Evolutionary conservation across 1,140 invertebrate species (phyloP), one percentile per base, ranked within the genome.

Genomic region (Bombus polaris): DNA sequence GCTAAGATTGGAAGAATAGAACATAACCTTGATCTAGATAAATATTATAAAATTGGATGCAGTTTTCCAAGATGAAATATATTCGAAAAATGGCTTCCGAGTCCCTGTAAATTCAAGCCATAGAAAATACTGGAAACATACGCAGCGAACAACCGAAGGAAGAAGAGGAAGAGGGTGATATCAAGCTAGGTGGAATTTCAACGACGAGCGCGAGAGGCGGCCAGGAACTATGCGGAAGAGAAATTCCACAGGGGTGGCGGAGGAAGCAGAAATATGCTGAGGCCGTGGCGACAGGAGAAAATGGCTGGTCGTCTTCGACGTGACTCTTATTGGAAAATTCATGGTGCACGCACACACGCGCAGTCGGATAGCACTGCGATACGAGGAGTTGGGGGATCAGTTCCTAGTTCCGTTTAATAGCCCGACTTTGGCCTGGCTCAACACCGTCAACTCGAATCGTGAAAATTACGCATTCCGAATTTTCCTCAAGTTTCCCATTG

Each of bases 211-310:
- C 86, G 89, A 89, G 80, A 88, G 89, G 82, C 76, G 88, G 71
- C 79, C 78, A 85, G 79, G 80, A 91, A 88, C 91, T 92, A 92
- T 91, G 88, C 91, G 88, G 86, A 88, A 88, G 81, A 77, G 86
- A 88, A 92, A 92, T 92, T 92, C 89, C 91, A 81, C 47, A 57
- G 75, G 80, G 82, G 74, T 59, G 72, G 83, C 32, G 76, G 83
- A 68, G 83, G 71, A 68, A 57, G 53, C 71, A 65, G 80, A 90
- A 88, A 87, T 89, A 91, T 88, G 89, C 86, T 42, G 84, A 76
- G 59, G 70, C 74, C 68, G 71, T 62, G 57, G 87, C 75, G 87
- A 75, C 80, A 85, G 70, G 81, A 86, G 88, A 90, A 90, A 92
- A 89, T 87, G 89, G 89, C 73, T 76, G 85, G 73, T 37, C 87